Evolutionary conservation across 2,888 invertebrate species (phyloP).

Genomic region (Sipunculus nudus): DNA sequence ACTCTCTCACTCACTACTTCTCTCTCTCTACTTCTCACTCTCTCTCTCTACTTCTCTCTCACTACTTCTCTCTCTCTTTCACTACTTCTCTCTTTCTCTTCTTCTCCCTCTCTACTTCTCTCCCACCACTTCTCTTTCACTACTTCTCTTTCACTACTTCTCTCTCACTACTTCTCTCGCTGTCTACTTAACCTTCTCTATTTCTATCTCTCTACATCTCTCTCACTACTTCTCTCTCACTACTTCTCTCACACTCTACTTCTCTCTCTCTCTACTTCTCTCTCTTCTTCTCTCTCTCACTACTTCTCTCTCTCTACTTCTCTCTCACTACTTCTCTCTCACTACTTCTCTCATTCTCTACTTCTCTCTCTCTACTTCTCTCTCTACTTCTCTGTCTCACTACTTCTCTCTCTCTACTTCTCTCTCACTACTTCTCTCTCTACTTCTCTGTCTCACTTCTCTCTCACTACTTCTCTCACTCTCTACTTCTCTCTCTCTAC

Average conservation of each 20-base stretch:
- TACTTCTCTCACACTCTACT: constrained; percentile 11
- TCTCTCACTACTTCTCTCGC: background rate
- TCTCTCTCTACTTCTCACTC: constrained; percentile 14
- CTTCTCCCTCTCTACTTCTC: constrained; percentile 16
- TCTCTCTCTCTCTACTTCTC: constrained; percentile 3
- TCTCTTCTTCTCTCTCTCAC: constrained; percentile 4
- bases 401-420: constrained; percentile 17
- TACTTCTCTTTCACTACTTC: constrained; percentile 16
- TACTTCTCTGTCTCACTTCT: no score
- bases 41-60: constrained; percentile 10
- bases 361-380: constrained; percentile 7
- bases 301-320: constrained; percentile 11
- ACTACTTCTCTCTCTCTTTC: constrained; percentile 3
- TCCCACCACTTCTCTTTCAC: constrained; percentile 10
- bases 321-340: constrained; percentile 13
- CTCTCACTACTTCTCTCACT: no score
- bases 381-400: constrained; percentile 17
- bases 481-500: no score
- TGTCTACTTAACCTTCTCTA: constrained; percentile 11
- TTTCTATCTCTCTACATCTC: constrained; percentile 14
- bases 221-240: constrained; percentile 14
- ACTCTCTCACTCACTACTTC: constrained; percentile 13
- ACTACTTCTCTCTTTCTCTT: constrained; percentile 1
- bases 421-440: constrained; percentile 14
- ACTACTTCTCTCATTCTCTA: constrained; percentile 13